Evolutionary conservation across 2,888 invertebrate genomes (phyloP).

Genomic region (Drosophila flavopinicola): DNA sequence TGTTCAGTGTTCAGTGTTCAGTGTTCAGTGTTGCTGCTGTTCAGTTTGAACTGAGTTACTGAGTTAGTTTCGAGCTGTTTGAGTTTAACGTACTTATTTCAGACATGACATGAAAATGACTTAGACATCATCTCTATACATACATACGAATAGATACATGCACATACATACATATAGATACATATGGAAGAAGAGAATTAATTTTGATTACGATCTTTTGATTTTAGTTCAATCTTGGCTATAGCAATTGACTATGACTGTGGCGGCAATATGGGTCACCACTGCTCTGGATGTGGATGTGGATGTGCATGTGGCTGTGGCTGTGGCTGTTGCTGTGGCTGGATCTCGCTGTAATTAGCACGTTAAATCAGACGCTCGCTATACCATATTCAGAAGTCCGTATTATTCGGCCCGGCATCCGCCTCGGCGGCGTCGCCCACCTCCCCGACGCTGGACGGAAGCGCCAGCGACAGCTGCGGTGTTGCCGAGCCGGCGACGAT

Average conservation of each 20-base stretch:
- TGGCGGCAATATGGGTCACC: no score
- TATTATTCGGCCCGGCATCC: constrained; percentile 84
- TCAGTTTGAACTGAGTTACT: constrained; percentile 13
- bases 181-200: constrained; percentile 38
- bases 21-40: constrained; percentile 17
- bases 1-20: constrained; percentile 9
- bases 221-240: constrained; percentile 60
- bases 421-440: constrained; percentile 80
- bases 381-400: constrained; percentile 90
- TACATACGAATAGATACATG: constrained; percentile 36
- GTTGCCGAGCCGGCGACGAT: constrained; percentile 84
- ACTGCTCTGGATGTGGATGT: constrained; percentile 24
- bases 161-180: constrained; percentile 21
- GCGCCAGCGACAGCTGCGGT: constrained; percentile 84
- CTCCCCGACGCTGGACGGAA: constrained; percentile 80
- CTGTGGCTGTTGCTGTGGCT: constrained; percentile 18
- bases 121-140: constrained; percentile 25
- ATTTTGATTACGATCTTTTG: constrained; percentile 74
- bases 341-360: constrained; percentile 77
- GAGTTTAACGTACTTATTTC: constrained; percentile 78
- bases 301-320: constrained; percentile 11
- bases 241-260: constrained; percentile 24
- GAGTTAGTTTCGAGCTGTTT: constrained; percentile 67
- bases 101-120: constrained; percentile 51
- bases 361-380: constrained; percentile 89